Conservation (phyloP, 1,140 invertebrate genomes). For the Spodoptera litura region DNA sequence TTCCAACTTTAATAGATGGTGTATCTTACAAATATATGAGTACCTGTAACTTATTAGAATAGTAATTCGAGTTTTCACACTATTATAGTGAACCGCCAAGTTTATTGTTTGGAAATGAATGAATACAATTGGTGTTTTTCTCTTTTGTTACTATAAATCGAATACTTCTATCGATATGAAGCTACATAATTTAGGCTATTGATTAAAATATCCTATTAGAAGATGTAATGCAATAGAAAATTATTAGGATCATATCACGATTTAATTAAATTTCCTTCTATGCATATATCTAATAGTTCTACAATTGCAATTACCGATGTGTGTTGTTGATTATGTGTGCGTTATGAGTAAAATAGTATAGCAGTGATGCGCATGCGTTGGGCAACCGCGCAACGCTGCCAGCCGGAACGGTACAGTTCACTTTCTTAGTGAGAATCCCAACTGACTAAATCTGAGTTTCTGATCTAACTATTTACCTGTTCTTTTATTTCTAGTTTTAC, state of each 20-base stretch:
- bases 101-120: too few species aligned
- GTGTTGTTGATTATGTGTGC: constrained; percentile 31
- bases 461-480: not conserved
- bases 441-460: constrained; percentile 2
- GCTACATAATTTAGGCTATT: too few species aligned
- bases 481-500: not conserved
- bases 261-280: not conserved
- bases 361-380: constrained; percentile 29
- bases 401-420: constrained; percentile 69
- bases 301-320: constrained; percentile 28
- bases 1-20: constrained; percentile 8
- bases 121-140: too few species aligned
- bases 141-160: too few species aligned
- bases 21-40: not conserved
- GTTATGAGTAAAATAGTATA: constrained; percentile 24
- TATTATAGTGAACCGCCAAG: too few species aligned
- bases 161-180: too few species aligned
- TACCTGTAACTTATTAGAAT: too few species aligned
- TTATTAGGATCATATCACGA: not conserved
- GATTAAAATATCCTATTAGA: too few species aligned
- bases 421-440: constrained; percentile 69
- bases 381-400: constrained; percentile 48
- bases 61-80: too few species aligned
- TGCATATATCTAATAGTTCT: not conserved
- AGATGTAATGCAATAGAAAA: too few species aligned